Conservation (phyloP, 2,888 invertebrate species). For the Sphaeridia pumilis region DNA sequence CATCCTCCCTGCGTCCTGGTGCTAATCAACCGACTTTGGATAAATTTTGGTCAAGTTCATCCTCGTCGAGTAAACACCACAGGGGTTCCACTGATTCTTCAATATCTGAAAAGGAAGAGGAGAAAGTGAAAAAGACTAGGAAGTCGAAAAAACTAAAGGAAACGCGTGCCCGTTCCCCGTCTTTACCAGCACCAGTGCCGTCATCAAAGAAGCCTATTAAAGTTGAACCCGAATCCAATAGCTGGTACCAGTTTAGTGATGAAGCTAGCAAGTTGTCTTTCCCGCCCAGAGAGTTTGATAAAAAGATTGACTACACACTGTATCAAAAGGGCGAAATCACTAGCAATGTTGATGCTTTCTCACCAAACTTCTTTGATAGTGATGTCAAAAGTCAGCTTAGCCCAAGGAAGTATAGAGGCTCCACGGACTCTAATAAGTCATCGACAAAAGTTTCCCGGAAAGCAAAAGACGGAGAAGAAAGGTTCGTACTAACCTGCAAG, state of each 20-base stretch:
- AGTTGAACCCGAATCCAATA: background rate
- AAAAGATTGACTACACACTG: conserved; percentile 8
- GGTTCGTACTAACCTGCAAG: background rate
- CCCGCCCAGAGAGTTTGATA: background rate
- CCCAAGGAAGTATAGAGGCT: too few species aligned
- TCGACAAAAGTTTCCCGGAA: background rate
- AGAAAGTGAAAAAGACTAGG: background rate
- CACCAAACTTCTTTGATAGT: conserved; percentile 1
- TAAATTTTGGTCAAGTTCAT: too few species aligned
- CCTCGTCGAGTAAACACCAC: too few species aligned
- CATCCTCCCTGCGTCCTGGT: background rate
- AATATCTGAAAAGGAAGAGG: background rate
- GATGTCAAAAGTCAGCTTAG: too few species aligned
- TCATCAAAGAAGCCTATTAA: background rate
- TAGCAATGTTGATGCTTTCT: background rate
- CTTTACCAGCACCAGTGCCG: background rate
- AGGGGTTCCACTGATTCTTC: too few species aligned
- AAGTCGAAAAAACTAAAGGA: background rate
- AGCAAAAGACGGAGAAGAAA: background rate
- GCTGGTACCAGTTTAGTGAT: background rate
- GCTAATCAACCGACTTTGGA: background rate
- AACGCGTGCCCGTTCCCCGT: background rate
- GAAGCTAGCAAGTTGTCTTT: background rate
- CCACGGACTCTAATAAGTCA: background rate
- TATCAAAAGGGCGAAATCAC: conserved; percentile 3